These are phyloP conservation scores for Pagetopsis macropterus DNA, from an alignment of 2,797 vertebrate genomes.

Conservation along the genomic window DNA sequence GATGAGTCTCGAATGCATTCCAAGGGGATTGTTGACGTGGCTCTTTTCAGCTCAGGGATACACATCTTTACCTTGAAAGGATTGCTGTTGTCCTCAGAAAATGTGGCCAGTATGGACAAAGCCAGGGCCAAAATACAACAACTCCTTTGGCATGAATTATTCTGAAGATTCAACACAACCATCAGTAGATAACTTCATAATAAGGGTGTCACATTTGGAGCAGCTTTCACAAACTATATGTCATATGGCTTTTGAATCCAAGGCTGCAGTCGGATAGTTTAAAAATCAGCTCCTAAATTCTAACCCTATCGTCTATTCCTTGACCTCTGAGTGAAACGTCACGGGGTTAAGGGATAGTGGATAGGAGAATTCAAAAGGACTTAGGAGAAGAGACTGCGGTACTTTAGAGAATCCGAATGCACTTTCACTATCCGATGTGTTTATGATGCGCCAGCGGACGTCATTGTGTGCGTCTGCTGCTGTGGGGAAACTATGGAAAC, in stretches of 20 bases:
- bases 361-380: too few species aligned
- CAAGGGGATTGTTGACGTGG: conserved; percentile 73
- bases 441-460: too few species aligned
- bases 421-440: too few species aligned
- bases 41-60: conserved; percentile 73
- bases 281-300: too few species aligned
- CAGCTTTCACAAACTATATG: conserved; percentile 23
- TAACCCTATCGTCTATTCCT: too few species aligned
- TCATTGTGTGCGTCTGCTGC: too few species aligned
- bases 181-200: conserved; percentile 30
- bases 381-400: too few species aligned
- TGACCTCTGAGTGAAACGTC: too few species aligned
- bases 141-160: conserved; percentile 22
- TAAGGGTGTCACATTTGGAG: conserved; percentile 30
- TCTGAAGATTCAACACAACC: conserved; percentile 35
- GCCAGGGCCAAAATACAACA: conserved; percentile 34
- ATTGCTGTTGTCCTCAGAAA: conserved; percentile 65
- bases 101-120: conserved; percentile 28
- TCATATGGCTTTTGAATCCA: background rate
- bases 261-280: too few species aligned
- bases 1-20: conserved; percentile 80
- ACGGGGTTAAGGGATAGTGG: too few species aligned
- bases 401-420: too few species aligned
- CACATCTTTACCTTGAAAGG: conserved; percentile 75
- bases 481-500: too few species aligned